Evolutionary conservation across 2,113 vertebrate species (phyloP).

Genomic region (Gorsachius goisagi): DNA sequence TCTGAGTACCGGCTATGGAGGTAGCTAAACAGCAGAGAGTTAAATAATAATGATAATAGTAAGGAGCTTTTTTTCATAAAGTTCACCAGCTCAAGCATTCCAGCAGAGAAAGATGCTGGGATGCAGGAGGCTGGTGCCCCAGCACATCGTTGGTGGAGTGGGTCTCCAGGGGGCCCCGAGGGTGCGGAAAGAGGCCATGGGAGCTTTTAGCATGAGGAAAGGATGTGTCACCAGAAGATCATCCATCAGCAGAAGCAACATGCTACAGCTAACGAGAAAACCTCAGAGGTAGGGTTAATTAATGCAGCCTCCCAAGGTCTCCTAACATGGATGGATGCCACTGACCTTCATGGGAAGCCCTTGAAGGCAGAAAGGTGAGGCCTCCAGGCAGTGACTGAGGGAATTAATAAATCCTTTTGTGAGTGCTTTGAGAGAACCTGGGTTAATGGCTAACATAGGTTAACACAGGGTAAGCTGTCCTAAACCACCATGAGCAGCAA

Average conservation of each 20-base stretch:
- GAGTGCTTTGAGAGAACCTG: neutral
- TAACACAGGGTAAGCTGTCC: neutral
- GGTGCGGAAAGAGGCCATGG: neutral
- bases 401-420: neutral
- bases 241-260: neutral
- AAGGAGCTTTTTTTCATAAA: accelerated
- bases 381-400: neutral
- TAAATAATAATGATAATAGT: neutral
- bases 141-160: accelerated
- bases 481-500: neutral
- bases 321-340: neutral
- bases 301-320: neutral
- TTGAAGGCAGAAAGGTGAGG: neutral
- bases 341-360: neutral
- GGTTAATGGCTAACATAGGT: too few relatives aligned
- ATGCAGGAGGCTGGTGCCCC: neutral
- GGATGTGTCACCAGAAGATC: too few relatives aligned
- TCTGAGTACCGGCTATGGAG: accelerated
- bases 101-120: neutral
- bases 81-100: neutral
- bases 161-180: too few relatives aligned
- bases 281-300: neutral
- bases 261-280: neutral
- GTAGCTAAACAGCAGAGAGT: neutral
- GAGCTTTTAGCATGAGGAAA: neutral